Evolutionary conservation across 2,888 invertebrate species (phyloP).

Genomic region (Athalia circularis): DNA sequence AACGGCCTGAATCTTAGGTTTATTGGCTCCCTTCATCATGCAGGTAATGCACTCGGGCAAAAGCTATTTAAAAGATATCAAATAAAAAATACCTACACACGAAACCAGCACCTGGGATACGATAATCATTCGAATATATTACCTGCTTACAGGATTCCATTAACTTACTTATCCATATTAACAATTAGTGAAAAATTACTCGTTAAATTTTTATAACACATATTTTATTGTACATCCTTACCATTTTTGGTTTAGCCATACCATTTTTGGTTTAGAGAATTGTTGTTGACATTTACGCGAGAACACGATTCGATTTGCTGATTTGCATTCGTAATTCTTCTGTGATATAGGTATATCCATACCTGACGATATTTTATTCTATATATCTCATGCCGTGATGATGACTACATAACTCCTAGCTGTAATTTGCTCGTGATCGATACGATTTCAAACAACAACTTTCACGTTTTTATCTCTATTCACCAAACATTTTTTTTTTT

Average conservation of each 20-base stretch:
- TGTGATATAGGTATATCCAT: too few species aligned
- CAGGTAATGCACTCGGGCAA: conserved; percentile 14
- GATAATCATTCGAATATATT: conserved; percentile 1
- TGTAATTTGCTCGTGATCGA: background rate
- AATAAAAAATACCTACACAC: conserved; percentile 16
- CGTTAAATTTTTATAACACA: too few species aligned
- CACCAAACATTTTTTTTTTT: conserved; percentile 9
- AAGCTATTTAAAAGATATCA: conserved; percentile 13
- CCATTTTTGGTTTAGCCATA: too few species aligned
- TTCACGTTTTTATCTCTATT: conserved; percentile 30
- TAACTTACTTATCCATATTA: too few species aligned
- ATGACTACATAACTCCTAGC: conserved; percentile 6
- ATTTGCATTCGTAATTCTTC: too few species aligned
- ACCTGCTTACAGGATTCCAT: too few species aligned
- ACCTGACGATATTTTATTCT: too few species aligned
- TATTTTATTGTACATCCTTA: too few species aligned
- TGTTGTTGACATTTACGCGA: conserved; percentile 11
- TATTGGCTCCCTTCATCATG: conserved; percentile 17
- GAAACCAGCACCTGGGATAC: conserved; percentile 22
- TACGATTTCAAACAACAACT: conserved; percentile 16
- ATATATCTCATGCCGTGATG: too few species aligned
- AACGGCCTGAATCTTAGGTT: conserved; percentile 33
- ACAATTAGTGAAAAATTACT: too few species aligned
- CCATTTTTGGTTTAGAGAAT: background rate
- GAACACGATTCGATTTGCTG: background rate